Base-by-base conservation (phyloP, 2,113 vertebrate species). In the Chlorodrepanis virens region DNA sequence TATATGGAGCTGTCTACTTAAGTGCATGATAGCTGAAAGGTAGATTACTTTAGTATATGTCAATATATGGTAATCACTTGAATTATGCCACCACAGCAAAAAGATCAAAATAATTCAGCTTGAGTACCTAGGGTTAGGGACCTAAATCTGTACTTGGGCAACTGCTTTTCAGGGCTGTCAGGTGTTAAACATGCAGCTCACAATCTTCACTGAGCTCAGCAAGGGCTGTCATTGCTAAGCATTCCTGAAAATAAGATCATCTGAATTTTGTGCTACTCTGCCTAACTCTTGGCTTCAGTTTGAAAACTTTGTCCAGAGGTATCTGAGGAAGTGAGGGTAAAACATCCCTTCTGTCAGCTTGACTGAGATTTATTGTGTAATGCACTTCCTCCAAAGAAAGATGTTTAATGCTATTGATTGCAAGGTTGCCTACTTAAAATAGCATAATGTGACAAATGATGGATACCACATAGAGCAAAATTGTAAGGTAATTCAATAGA, bases 371-470 rank as follows among this genome's bases (percentile, higher is more conserved):
- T 57, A 88, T 90, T 78, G 33, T 85, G 42, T 37, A 91, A 86
- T 72, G 52, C 47, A 95, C 49, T 87, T 90, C 74, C 63, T 94
- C 75, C 40, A 45, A 83, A 95, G 80, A 90, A 93, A 90, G 93
- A 83, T 87, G 67, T 89, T 96, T 94, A 95, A 91, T n/a, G 44
- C 50, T 95, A 96, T 92, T 96, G 91, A 96, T 93, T 95, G 83
- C 76, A 92, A 96, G 83, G 80, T 76, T 94, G 75, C 72, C 85
- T 90, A 89, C 83, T 94, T 94, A 97, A 93, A 95, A 89, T 93
- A 94, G 37, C 12, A 4, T 96, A 96, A 96, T 87, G 86, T 93
- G 94, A 95, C 95, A 96, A 83, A 75, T 94, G 91, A 96, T 89
- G 60, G 85, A 94, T 91, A 60, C 64, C 75, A 75, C 56, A 77